Conservation (phyloP, 2,113 vertebrate species). For the Meles meles region DNA sequence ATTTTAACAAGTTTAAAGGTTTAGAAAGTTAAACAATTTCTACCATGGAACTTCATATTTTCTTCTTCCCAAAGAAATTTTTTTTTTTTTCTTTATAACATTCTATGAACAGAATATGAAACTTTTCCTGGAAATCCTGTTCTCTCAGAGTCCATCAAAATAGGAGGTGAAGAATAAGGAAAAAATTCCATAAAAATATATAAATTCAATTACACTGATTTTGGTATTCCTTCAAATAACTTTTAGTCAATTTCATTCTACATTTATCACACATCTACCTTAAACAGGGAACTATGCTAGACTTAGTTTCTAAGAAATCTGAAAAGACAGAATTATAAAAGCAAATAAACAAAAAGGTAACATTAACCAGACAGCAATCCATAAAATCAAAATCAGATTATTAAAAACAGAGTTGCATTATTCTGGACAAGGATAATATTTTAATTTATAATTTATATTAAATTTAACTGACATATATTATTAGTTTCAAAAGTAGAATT, state of each 20-base stretch:
- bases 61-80: background rate
- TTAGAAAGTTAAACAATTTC: background rate
- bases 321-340: background rate
- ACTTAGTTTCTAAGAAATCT: background rate
- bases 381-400: background rate
- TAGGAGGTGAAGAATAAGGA: background rate
- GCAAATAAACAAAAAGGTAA: conserved; percentile 25
- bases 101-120: background rate
- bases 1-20: background rate
- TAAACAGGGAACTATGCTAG: background rate
- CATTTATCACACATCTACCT: background rate
- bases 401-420: background rate
- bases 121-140: background rate
- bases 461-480: too few relatives aligned
- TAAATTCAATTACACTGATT: background rate
- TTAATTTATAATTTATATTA: background rate
- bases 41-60: background rate
- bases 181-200: background rate
- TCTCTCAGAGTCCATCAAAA: background rate
- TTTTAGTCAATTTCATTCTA: background rate
- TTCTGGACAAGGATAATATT: background rate
- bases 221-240: background rate
- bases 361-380: background rate
- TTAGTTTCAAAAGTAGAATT: too few relatives aligned
- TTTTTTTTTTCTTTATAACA: background rate